Percentiles rank a stretch among this genome's conserved stretches.
These are phyloP conservation scores for Metalampra italica DNA, from an alignment of 2,888 invertebrate species.

Conservation along the genomic window DNA sequence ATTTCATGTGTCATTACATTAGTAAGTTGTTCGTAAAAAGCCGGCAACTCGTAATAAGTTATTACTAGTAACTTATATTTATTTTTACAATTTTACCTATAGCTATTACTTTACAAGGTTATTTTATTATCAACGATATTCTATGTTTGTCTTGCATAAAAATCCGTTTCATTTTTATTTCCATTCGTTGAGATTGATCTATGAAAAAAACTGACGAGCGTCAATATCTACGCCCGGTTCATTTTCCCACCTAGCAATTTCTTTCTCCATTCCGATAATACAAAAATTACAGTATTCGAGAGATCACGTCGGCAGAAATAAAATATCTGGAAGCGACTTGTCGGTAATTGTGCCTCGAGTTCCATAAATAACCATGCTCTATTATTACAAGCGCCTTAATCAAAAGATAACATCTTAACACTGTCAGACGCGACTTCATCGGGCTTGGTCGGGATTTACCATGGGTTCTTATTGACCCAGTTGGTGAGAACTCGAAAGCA, in stretches of 20 bases:
- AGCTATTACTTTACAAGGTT: too few species aligned
- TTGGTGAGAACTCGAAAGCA: not conserved
- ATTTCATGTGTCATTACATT: too few species aligned
- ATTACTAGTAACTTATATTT: too few species aligned
- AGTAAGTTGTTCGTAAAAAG: too few species aligned
- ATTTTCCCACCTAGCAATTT: constrained; percentile 8
- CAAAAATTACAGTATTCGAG: constrained; percentile 28
- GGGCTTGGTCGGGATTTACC: constrained; percentile 32
- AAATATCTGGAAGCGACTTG: constrained; percentile 36
- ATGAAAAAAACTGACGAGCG: not conserved
- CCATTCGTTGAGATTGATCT: too few species aligned
- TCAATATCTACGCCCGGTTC: not conserved
- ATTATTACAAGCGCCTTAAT: constrained; percentile 72
- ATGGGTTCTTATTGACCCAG: constrained; percentile 24
- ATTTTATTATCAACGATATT: too few species aligned
- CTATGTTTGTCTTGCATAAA: too few species aligned
- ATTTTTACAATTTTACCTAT: too few species aligned
- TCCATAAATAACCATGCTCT: constrained; percentile 63
- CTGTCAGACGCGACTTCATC: constrained; percentile 57
- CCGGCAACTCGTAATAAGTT: too few species aligned
- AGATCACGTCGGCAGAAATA: constrained; percentile 36
- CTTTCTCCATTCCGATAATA: constrained; percentile 13
- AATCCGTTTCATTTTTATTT: too few species aligned
- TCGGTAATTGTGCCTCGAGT: constrained; percentile 46
- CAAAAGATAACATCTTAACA: constrained; percentile 74